These are phyloP conservation scores for Stichopus horrens DNA, from an alignment of 53 echinoderm and acorn worm species.

Conservation along the genomic window DNA sequence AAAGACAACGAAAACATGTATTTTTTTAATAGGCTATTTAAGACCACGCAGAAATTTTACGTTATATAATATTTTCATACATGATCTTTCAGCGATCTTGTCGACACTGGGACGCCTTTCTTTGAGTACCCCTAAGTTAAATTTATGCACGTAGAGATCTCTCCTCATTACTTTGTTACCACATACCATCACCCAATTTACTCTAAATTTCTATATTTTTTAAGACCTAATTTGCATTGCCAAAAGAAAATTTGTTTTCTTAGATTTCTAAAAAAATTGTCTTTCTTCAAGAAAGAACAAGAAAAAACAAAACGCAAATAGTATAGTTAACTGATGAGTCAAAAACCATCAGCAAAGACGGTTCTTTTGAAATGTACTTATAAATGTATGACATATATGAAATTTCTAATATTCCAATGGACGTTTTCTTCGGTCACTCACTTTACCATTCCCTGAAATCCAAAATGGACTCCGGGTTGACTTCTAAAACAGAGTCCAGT, in stretches of 20 bases:
- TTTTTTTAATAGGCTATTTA: background rate
- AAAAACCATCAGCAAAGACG: background rate
- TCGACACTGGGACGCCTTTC: conserved; percentile 15
- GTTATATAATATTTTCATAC: conserved; percentile 14
- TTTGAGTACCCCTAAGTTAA: conserved; percentile 1
- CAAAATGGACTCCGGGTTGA: too few relatives aligned
- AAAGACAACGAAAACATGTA: background rate
- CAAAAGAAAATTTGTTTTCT: conserved; percentile 2
- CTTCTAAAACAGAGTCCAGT: too few relatives aligned
- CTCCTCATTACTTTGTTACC: background rate
- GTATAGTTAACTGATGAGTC: background rate
- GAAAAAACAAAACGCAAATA: background rate
- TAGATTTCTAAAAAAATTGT: background rate
- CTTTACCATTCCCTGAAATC: too few relatives aligned
- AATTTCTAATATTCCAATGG: too few relatives aligned
- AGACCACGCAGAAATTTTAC: background rate
- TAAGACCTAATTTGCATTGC: conserved; percentile 29
- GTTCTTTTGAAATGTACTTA: too few relatives aligned
- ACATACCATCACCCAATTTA: background rate
- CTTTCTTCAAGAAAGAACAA: background rate
- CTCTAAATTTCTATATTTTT: background rate
- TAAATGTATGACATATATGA: too few relatives aligned
- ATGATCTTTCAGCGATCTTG: background rate
- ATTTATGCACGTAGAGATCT: background rate
- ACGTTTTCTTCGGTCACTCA: too few relatives aligned